These are phyloP conservation scores for Melanostoma mellinum DNA, from an alignment of 2,888 invertebrate species.

Conservation along the genomic window DNA sequence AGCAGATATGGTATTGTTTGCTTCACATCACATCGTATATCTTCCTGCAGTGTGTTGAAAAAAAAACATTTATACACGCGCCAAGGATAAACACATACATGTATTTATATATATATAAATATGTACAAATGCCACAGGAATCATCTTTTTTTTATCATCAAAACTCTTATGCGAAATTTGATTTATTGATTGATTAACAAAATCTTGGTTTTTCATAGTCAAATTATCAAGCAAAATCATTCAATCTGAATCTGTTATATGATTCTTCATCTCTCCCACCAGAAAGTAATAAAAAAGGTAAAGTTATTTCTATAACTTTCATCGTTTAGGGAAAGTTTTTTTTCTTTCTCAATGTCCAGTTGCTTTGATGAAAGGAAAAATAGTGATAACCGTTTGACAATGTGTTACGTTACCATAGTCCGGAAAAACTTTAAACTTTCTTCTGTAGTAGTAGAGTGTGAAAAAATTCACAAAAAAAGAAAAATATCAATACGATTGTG, in stretches of 20 bases:
- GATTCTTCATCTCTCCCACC: slow-evolving; percentile 1
- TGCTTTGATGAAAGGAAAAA: slow-evolving; percentile 53
- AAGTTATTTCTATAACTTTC: slow-evolving; percentile 52
- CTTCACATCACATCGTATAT: slow-evolving; percentile 58
- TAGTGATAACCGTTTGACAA: slow-evolving; percentile 72
- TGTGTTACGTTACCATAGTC: slow-evolving; percentile 70
- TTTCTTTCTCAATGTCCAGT: slow-evolving; percentile 66
- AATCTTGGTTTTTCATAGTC: no score
- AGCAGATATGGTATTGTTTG: slow-evolving; percentile 43
- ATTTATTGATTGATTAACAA: no score
- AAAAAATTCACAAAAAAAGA: slow-evolving; percentile 41
- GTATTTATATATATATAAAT: no score
- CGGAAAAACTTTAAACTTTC: slow-evolving; percentile 67
- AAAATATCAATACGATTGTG: slow-evolving; percentile 64
- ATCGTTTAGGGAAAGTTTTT: slow-evolving; percentile 61
- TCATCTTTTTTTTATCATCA: no score
- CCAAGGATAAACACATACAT: no score
- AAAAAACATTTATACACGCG: no score
- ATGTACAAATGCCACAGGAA: no score
- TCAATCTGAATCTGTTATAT: neutral
- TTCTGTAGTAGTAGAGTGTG: slow-evolving; percentile 27
- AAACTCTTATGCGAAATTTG: no score
- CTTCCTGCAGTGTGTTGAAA: neutral
- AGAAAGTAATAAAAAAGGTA: slow-evolving; percentile 34
- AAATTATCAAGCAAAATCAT: no score